Conservation (phyloP, 2,797 vertebrate genomes). For the Emys orbicularis region DNA sequence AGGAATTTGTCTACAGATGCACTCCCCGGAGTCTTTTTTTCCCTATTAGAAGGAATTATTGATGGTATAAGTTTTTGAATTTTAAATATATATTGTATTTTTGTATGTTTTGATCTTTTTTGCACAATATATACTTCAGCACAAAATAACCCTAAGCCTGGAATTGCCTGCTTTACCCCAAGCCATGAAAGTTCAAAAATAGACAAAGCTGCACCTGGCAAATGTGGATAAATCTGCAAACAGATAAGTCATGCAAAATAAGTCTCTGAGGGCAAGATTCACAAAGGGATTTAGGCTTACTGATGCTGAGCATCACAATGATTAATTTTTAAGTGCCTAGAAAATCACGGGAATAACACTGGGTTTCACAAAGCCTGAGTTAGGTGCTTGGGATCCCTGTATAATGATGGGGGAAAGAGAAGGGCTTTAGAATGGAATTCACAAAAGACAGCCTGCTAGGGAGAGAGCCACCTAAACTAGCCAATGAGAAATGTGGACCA, state of each 20-base stretch:
- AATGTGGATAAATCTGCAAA: fast-evolving
- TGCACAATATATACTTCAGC: not conserved
- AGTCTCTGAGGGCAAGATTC: fast-evolving
- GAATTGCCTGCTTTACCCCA: fast-evolving
- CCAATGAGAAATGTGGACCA: too few species aligned
- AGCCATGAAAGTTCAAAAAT: not conserved
- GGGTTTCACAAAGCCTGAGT: too few species aligned
- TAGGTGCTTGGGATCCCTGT: too few species aligned
- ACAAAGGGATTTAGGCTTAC: too few species aligned
- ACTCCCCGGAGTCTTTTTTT: fast-evolving
- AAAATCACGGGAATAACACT: too few species aligned
- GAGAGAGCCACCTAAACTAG: not conserved
- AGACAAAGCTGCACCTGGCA: fast-evolving
- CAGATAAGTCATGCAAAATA: fast-evolving
- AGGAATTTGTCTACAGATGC: not conserved
- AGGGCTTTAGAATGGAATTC: too few species aligned
- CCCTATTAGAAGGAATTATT: not conserved
- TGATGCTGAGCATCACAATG: too few species aligned
- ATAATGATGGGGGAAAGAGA: too few species aligned
- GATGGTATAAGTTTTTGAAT: too few species aligned
- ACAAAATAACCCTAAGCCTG: fast-evolving
- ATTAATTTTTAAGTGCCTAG: too few species aligned
- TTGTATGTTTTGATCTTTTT: fast-evolving
- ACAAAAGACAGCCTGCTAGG: too few species aligned
- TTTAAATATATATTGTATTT: not conserved